Conservation (phyloP, 2,888 invertebrate species). For the Dicycla oo region DNA sequence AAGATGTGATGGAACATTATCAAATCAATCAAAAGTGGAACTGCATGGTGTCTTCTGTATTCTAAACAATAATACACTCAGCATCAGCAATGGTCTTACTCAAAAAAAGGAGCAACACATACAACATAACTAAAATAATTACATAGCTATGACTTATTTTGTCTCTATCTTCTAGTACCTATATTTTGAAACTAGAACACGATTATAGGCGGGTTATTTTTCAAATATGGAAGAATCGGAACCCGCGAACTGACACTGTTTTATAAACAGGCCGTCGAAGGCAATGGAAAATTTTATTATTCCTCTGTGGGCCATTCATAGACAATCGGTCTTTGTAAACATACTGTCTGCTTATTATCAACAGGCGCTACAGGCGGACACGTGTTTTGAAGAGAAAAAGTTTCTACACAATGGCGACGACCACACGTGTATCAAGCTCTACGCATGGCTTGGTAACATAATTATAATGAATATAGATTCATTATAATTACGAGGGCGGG, state of each 20-base stretch:
- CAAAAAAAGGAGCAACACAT: too few relatives aligned
- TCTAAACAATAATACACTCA: too few relatives aligned
- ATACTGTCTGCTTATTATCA: conserved; percentile 52
- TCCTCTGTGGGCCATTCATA: conserved; percentile 60
- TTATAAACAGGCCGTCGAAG: conserved; percentile 67
- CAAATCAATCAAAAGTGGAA: too few relatives aligned
- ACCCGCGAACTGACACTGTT: conserved; percentile 62
- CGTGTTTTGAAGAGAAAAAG: conserved; percentile 64
- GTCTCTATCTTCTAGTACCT: background rate
- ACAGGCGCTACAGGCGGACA: conserved; percentile 50
- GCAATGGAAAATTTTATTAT: conserved; percentile 65
- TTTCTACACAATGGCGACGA: conserved; percentile 58
- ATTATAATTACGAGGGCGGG: too few relatives aligned
- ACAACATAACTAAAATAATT: too few relatives aligned
- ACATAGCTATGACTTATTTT: too few relatives aligned
- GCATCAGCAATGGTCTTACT: background rate
- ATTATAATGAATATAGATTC: too few relatives aligned
- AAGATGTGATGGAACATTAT: background rate
- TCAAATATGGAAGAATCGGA: conserved; percentile 55
- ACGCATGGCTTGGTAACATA: conserved; percentile 26
- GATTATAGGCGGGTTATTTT: conserved; percentile 40
- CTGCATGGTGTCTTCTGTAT: too few relatives aligned
- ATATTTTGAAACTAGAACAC: conserved; percentile 36
- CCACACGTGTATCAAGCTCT: conserved; percentile 36
- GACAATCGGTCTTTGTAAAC: conserved; percentile 71